Evolutionary conservation across 2,888 invertebrate genomes (phyloP), one percentile per base, ranked within the genome.

Genomic region (Drepana falcataria): DNA sequence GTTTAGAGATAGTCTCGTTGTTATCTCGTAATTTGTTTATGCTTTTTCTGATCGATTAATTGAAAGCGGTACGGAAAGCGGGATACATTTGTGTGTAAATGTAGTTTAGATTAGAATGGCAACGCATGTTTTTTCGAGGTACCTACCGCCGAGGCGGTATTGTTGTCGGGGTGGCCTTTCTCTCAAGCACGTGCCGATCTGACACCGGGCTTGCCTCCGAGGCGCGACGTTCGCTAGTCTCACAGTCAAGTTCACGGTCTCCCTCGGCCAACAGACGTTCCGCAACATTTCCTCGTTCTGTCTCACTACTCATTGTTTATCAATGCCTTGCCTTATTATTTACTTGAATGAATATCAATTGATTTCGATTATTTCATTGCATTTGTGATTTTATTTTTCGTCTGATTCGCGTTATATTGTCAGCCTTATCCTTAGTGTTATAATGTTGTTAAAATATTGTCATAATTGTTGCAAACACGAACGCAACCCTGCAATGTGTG

Each of bases 231-330:
- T 77, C 73, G 70, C 73, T 77, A 78, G 78, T 81, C 76, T 77
- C 78, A 72, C 76, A 82, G 82, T 83, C 85, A 87, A 87, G 87
- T 87, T 88, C 87, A 86, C 74, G 85, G 85, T 69, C 82, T 76
- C 71, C 62, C 54, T 44, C 48, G 47, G 21, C n/a, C 68, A 63
- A 65, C 60, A 67, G 61, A 67, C 62, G 75, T 73, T 73, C 70
- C 65, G 71, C 73, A 66, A 71, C 70, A 73, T 73, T 79, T 79
- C 76, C 75, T 73, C 68, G 68, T 78, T 73, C 70, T 67, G 69
- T 75, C 68, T 77, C 71, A 66, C 64, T 66, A 64, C 64, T 66
- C 64, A 69, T 66, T 68, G 61, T 65, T 70, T 68, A 73, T 64
- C 65, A 66, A 60, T 49, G 55, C 63, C 57, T 68, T 66, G 64